Evolutionary conservation across 1,140 invertebrate species (phyloP), one percentile per base, ranked within the genome.

Genomic region (Trichonephila inaurata): DNA sequence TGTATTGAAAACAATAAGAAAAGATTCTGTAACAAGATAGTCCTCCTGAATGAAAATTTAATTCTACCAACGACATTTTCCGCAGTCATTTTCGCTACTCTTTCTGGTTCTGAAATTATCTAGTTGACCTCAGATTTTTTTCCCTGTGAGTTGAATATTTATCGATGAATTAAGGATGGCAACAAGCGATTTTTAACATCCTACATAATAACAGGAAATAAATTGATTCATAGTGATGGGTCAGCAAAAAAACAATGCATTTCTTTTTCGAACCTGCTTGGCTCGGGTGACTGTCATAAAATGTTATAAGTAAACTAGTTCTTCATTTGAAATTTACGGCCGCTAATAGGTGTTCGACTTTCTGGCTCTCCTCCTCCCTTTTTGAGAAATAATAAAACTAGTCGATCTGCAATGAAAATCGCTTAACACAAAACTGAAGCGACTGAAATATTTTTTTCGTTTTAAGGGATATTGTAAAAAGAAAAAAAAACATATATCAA

Each of bases 11-110:
- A 77, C 72, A 77, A 77, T 77, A 77, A 77, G 72, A 77, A 77
- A 33, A 77, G 72, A 77, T 77, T 33, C 33, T 33, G 72, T 33
- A 77, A 14, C 72, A 77, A 77, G 72, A 77, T 77, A 77, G 18
- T 77, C 6, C 51, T 77, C 28, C 24, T 40, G 24, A 77, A 77
- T 77, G 28, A 16, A 33, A 77, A 77, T 77, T 77, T 77, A 64
- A 33, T 77, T 77, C 28, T 40, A 33, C 72, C 28, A 18, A 77
- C 14, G 16, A 33, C 28, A 12, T 33, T 77, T 33, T 77, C 33
- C 72, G 24, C 72, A 5, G 33, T 40, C 72, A 77, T 77, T 77
- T 77, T 77, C 72, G 8, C 18, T 77, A 77, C 33, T 33, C 72
- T 18, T 77, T 77, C 72, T 1, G 72, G 33, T 77, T 19, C 33